Base-by-base conservation (phyloP, 2,113 vertebrate genomes). In the Lanius collurio region DNA sequence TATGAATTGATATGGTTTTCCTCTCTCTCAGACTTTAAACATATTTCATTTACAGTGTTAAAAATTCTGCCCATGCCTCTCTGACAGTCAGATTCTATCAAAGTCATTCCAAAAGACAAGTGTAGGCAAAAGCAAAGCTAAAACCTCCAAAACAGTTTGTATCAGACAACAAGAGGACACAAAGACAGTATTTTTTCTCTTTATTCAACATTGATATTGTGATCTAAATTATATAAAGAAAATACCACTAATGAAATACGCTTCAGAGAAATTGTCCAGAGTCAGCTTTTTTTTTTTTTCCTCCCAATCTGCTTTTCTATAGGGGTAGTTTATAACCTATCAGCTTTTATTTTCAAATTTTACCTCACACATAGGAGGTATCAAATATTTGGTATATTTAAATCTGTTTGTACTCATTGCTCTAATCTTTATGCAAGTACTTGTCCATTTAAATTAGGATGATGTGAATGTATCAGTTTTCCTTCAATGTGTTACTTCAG, bases 71-170 rank as follows among this genome's bases (percentile, higher is more conserved):
- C 17, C 1, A 1, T 57, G 44, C 2, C 10, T 71, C 21, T 81
- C n/a, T 83, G n/a, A 42, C 24, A 56, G 18, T 53, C 20, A 60
- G 11, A 46, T 10, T 37, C 13, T 21, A 39, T 60, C 30, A 91
- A 91, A 95, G 9, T 23, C 1, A 57, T 85, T 91, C 27, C 26
- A 69, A 77, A 64, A 83, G 7, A 6, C 16, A 85, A 1, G 23
- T 1, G 0, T 12, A 15, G 22, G 3, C 15, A 76, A 91, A 75
- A 70, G 1, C 26, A 76, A 37, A 52, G 21, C 15, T 52, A 65
- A 70, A 73, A 17, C 1, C 0, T 21, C 6, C 2, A n/a, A 65
- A 56, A 0, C 2, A 0, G 1, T 59, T 63, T 63, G 22, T 31
- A 59, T 53, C 26, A 16, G 37, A 49, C 11, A 89, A 31, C 8